Conservation (phyloP, 1,140 invertebrate species). For the Frieseomelitta varia region DNA sequence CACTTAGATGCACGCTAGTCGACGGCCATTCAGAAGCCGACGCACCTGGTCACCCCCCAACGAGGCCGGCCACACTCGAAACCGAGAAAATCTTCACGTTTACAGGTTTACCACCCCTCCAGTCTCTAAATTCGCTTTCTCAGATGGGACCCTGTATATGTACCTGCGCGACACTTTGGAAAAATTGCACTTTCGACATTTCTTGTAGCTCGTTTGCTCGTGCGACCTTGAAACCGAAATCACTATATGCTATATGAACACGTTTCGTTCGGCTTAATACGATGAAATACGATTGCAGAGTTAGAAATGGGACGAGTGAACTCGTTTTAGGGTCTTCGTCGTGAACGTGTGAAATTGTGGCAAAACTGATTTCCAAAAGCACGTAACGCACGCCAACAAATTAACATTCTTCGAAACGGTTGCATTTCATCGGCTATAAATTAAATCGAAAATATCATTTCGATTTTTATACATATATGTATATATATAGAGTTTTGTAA, state of each 20-base stretch:
- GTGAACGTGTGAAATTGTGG: too few species aligned
- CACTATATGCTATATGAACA: neutral
- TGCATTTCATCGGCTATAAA: too few species aligned
- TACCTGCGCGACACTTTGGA: neutral
- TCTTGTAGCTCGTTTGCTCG: neutral
- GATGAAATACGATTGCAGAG: too few species aligned
- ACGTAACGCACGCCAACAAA: too few species aligned
- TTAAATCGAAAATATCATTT: too few species aligned
- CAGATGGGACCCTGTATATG: neutral
- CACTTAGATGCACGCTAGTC: conserved; percentile 40
- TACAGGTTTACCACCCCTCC: neutral
- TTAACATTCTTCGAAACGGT: too few species aligned
- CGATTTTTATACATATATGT: too few species aligned
- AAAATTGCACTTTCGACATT: neutral
- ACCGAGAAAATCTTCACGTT: conserved; percentile 31
- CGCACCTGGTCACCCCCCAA: conserved; percentile 49
- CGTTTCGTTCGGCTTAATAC: fast-evolving
- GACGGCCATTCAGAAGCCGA: neutral
- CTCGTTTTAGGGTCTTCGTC: too few species aligned
- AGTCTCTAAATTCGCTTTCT: neutral
- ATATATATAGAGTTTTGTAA: too few species aligned
- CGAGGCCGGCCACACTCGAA: neutral
- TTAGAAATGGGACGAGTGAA: too few species aligned
- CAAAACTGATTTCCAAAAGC: too few species aligned
- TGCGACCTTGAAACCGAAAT: too few species aligned